Percentiles rank a stretch among this genome's conserved stretches.
Conservation (phyloP, 2,797 vertebrate genomes). For the Paguma larvata region DNA sequence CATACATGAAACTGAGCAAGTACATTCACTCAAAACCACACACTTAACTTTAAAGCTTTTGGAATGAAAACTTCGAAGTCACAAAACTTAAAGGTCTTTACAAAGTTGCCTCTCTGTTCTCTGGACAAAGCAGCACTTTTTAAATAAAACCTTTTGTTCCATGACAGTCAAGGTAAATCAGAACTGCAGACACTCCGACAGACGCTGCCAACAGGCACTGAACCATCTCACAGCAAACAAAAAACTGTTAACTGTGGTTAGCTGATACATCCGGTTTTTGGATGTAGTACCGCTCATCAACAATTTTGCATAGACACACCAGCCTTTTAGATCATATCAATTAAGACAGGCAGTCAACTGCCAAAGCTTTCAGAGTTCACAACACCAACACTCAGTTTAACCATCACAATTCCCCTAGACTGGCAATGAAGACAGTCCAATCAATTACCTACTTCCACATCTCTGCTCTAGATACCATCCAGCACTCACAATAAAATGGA, state of each 20-base stretch:
- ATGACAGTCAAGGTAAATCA: slow-evolving; percentile 39
- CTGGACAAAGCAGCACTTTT: slow-evolving; percentile 53
- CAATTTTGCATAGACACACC: slow-evolving; percentile 27
- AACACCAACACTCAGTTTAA: background rate
- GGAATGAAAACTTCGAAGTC: slow-evolving; percentile 47
- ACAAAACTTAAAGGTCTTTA: slow-evolving; percentile 49
- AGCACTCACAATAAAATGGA: background rate
- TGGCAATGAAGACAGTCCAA: background rate
- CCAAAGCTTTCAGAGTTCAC: slow-evolving; percentile 24
- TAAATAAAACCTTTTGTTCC: slow-evolving; percentile 5
- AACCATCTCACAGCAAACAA: slow-evolving; percentile 31
- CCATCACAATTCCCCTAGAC: background rate
- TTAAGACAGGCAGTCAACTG: background rate
- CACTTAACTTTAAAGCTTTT: background rate
- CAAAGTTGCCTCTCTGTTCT: slow-evolving; percentile 39
- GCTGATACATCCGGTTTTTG: slow-evolving; percentile 63
- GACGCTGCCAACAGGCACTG: slow-evolving; percentile 42
- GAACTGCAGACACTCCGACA: background rate
- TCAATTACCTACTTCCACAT: background rate
- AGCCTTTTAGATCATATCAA: background rate
- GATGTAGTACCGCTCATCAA: background rate
- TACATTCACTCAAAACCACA: background rate
- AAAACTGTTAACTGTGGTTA: slow-evolving; percentile 58
- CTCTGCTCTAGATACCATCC: background rate
- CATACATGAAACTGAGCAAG: background rate